Conservation (phyloP, 2,888 invertebrate species). For the Drosophila prolongata region DNA sequence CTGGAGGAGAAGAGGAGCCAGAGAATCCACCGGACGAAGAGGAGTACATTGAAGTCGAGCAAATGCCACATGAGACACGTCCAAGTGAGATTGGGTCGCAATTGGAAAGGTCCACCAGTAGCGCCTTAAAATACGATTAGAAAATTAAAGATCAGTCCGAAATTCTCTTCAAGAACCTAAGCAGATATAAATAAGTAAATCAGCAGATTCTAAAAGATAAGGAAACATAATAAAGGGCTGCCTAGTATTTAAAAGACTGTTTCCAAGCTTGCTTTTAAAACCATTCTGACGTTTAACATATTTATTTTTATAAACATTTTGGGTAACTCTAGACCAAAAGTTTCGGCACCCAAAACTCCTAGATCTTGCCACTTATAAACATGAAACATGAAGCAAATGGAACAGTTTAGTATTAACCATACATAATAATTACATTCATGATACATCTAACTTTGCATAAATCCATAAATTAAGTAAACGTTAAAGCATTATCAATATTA, state of each 20-base stretch:
- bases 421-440: constrained; percentile 7
- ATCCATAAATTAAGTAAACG: constrained; percentile 5
- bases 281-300: neutral
- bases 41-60: constrained; percentile 84
- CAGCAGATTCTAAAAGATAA: neutral
- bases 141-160: neutral
- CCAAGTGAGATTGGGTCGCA: constrained; percentile 41
- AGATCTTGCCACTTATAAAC: constrained; percentile 33
- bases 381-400: constrained; percentile 9
- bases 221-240: neutral
- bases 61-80: constrained; percentile 72
- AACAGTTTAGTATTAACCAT: constrained; percentile 53
- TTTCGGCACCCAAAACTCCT: neutral
- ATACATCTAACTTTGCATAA: constrained; percentile 4
- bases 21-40: constrained; percentile 80
- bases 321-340: neutral
- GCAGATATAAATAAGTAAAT: neutral
- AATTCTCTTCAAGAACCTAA: neutral
- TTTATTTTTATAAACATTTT: constrained; percentile 28
- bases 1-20: constrained; percentile 24
- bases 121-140: constrained; percentile 47
- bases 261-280: constrained; percentile 17
- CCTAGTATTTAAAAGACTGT: constrained; percentile 35
- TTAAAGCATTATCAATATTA: constrained; percentile 28
- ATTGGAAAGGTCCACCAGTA: constrained; percentile 69